phyloP scores from a whole-genome alignment of 2,797 vertebrate genomes.

The Micrastur ruficollis region DNA sequence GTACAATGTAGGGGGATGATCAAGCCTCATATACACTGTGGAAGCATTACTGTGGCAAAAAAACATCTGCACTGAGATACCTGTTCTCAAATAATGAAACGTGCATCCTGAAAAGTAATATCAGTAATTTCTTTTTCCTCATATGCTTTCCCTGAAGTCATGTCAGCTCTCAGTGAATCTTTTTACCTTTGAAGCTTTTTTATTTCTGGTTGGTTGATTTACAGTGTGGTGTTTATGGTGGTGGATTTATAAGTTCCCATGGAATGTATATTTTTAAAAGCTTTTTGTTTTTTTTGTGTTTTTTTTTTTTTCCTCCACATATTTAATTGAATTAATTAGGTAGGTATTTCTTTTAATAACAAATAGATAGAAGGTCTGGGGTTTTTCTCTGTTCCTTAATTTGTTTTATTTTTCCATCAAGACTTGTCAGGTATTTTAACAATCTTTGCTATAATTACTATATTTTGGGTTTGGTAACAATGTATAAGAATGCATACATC shows the following conservation, averaged over 20 bases:
- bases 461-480: neutral
- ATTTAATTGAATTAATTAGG: neutral
- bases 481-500: neutral
- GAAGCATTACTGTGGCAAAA: neutral
- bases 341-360: neutral
- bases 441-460: neutral
- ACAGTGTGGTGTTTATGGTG: neutral
- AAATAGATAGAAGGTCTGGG: neutral
- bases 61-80: neutral
- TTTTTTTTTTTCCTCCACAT: rapidly evolving
- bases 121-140: neutral
- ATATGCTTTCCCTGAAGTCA: neutral
- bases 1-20: neutral
- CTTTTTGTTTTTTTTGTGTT: neutral
- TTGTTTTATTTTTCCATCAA: neutral
- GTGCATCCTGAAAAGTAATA: neutral
- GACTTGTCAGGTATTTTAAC: neutral
- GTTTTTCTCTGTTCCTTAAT: neutral
- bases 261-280: neutral
- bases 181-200: neutral
- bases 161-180: neutral
- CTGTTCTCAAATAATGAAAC: neutral
- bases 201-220: neutral
- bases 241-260: neutral
- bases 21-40: neutral